Conservation (phyloP, 2,113 vertebrate genomes). For the Equus przewalskii region DNA sequence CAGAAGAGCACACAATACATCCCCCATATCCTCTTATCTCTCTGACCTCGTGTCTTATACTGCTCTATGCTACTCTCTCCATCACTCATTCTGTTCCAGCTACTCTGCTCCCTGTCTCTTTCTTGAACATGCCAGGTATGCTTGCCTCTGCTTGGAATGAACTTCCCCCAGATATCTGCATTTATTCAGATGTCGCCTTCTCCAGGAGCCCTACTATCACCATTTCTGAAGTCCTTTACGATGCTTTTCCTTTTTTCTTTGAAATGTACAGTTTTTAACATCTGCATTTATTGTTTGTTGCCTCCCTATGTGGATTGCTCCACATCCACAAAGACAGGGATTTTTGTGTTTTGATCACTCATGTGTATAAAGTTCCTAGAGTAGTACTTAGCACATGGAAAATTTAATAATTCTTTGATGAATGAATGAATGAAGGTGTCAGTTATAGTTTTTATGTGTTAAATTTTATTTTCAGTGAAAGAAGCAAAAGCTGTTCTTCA, state of each 20-base stretch:
- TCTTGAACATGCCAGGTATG: background rate
- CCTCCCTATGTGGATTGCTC: background rate
- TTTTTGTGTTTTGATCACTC: background rate
- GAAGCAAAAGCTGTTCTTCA: background rate
- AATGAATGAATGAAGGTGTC: background rate
- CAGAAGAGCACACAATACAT: background rate
- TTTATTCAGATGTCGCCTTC: background rate
- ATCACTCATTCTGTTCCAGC: background rate
- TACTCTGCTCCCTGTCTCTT: background rate
- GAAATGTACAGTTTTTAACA: background rate
- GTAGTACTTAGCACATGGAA: background rate
- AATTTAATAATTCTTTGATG: background rate
- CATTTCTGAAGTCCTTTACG: background rate
- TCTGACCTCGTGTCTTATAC: background rate
- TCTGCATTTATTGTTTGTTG: background rate
- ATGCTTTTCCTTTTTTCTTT: background rate
- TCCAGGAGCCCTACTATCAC: background rate
- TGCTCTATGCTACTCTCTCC: background rate
- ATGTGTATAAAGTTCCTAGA: background rate
- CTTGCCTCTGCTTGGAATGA: background rate
- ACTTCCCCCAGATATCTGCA: background rate
- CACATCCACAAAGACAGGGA: background rate
- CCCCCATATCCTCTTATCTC: background rate
- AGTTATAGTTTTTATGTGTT: background rate
- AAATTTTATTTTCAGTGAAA: constrained; percentile 36